These are phyloP conservation scores for Rostratula benghalensis DNA, from an alignment of 2,113 vertebrate genomes.

Conservation along the genomic window DNA sequence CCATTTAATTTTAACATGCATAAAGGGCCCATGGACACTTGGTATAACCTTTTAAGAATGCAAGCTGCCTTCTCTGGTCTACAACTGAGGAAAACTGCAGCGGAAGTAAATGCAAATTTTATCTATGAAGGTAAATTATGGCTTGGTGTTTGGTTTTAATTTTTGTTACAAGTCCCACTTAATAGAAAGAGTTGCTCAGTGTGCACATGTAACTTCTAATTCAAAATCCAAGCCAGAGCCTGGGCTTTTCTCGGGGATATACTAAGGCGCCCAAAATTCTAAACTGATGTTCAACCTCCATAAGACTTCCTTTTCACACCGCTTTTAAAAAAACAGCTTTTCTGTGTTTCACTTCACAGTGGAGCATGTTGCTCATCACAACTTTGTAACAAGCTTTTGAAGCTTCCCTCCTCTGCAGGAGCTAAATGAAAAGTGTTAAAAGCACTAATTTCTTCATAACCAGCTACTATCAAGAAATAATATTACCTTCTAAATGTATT, in stretches of 20 bases:
- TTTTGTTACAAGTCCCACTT: neutral
- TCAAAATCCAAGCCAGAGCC: neutral
- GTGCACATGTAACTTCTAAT: neutral
- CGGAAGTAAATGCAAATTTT: neutral
- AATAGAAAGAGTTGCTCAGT: fast-evolving
- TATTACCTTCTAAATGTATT: neutral
- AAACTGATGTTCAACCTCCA: neutral
- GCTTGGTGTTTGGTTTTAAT: neutral
- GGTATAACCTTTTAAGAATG: neutral
- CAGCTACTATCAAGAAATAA: neutral
- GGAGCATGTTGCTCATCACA: neutral
- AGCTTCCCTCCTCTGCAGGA: neutral
- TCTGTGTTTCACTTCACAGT: neutral
- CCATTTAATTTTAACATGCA: neutral
- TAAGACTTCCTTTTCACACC: neutral
- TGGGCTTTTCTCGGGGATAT: neutral
- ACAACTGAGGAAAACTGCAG: neutral
- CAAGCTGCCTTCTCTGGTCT: neutral
- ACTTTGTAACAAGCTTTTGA: neutral
- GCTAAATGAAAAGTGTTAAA: neutral
- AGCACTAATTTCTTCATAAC: neutral
- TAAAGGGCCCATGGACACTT: neutral
- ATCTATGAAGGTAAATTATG: neutral
- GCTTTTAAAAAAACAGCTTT: neutral
- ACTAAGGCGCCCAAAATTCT: neutral